Percentiles rank a stretch among this genome's conserved stretches.
phyloP scores from a whole-genome alignment of 2,113 vertebrate genomes.

The Donacobius atricapilla region DNA sequence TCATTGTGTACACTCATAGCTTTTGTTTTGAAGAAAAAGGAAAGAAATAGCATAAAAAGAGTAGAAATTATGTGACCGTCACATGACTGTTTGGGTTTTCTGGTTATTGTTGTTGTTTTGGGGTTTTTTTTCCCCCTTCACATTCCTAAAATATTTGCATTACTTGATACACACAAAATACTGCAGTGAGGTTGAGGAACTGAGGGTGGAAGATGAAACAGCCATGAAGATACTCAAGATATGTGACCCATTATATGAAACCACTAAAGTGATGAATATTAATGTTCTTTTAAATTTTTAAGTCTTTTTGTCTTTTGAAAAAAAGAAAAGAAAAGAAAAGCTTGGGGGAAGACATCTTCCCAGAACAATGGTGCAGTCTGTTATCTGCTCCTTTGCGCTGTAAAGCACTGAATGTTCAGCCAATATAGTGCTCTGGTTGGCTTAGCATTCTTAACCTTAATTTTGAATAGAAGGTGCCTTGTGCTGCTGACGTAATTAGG shows the following conservation, averaged over 20 bases:
- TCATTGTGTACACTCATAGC: background rate
- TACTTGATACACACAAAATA: background rate
- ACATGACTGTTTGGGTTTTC: background rate
- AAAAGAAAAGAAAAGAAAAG: background rate
- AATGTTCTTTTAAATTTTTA: slow-evolving; percentile 51
- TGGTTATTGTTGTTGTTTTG: background rate
- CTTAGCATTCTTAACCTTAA: slow-evolving; percentile 38
- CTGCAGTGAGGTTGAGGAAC: background rate
- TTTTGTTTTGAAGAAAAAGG: background rate
- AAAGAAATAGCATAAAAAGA: background rate
- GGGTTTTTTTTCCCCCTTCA: background rate
- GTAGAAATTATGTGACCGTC: background rate
- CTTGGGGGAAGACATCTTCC: slow-evolving; percentile 44
- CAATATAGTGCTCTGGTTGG: slow-evolving; percentile 25
- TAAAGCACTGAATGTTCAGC: slow-evolving; percentile 30
- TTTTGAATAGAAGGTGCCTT: slow-evolving; percentile 58
- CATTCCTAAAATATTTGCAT: background rate
- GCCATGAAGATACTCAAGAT: background rate
- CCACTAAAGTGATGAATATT: slow-evolving; percentile 41
- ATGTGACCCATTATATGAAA: background rate
- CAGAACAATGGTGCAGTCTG: slow-evolving; percentile 35
- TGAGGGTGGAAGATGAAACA: slow-evolving; percentile 20
- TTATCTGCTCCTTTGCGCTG: slow-evolving; percentile 35
- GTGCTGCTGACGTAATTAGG: slow-evolving; percentile 31
- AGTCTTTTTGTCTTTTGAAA: slow-evolving; percentile 16